Conservation (phyloP, 1,140 invertebrate genomes). For the Philotrypesis tridentata region DNA sequence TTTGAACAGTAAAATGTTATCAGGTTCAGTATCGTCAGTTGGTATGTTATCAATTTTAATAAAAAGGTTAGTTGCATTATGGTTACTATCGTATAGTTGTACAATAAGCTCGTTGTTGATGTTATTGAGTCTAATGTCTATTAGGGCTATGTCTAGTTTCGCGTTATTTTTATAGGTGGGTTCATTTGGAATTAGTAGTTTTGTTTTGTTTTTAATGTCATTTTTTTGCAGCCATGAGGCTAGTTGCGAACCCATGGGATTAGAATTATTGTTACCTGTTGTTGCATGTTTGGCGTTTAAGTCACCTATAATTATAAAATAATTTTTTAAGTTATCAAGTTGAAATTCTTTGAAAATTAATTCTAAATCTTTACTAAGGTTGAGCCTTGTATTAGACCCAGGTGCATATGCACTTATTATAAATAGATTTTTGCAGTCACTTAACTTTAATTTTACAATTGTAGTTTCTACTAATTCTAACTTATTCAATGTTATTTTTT, state of each 20-base stretch:
- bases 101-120: no score
- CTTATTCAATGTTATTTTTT: background rate
- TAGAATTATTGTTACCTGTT: background rate
- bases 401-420: background rate
- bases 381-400: background rate
- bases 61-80: background rate
- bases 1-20: background rate
- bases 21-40: background rate
- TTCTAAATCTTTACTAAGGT: background rate
- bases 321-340: slow-evolving; percentile 8
- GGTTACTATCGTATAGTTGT: background rate
- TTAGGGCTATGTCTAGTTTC: background rate
- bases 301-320: slow-evolving; percentile 28
- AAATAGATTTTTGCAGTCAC: background rate
- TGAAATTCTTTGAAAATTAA: slow-evolving; percentile 6
- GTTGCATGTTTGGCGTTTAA: background rate
- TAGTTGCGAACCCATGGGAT: background rate
- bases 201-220: background rate
- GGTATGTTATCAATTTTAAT: background rate
- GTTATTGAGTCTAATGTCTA: background rate
- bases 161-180: no score
- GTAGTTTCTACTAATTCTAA: background rate
- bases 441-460: background rate
- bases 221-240: background rate
- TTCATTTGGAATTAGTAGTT: background rate